Percentiles rank a stretch among this genome's conserved stretches.
Evolutionary conservation across 1,140 invertebrate genomes (phyloP).

Genomic region (Bradynema listronoti): DNA sequence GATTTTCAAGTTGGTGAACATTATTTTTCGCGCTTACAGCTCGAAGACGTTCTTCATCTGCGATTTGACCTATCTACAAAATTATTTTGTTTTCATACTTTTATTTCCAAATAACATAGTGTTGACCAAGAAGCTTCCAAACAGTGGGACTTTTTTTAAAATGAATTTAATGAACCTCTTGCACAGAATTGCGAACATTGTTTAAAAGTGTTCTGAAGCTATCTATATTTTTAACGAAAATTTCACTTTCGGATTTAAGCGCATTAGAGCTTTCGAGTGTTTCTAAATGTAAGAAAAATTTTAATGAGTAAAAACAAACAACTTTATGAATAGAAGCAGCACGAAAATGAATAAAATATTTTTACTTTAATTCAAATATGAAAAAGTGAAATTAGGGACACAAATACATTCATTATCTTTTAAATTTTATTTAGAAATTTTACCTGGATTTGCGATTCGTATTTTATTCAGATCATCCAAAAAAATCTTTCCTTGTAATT

Average conservation of each 20-base stretch:
- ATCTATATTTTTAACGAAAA: conserved; percentile 1
- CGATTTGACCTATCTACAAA: conserved; percentile 2
- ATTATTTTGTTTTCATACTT: neutral
- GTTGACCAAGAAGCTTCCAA: neutral
- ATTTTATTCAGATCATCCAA: conserved; percentile 7
- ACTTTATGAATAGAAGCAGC: neutral
- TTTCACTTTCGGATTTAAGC: conserved; percentile 6
- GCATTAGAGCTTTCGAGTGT: too few relatives aligned
- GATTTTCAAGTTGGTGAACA: neutral
- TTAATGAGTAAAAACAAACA: conserved; percentile 1
- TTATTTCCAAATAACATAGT: neutral
- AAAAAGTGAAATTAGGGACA: neutral
- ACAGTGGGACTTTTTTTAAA: neutral
- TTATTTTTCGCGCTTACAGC: conserved; percentile 3
- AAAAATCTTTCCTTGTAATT: conserved; percentile 1
- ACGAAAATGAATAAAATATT: neutral
- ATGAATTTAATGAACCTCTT: conserved; percentile 5
- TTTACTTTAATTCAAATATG: neutral
- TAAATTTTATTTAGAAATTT: neutral
- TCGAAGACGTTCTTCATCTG: conserved; percentile 8
- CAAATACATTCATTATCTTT: neutral
- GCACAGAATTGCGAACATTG: neutral
- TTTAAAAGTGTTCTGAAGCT: conserved; percentile 1
- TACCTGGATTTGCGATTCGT: conserved; percentile 4
- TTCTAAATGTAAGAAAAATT: too few relatives aligned